Evolutionary conservation across 1,140 invertebrate genomes (phyloP).

Genomic region (Hylyphantes graminicola): DNA sequence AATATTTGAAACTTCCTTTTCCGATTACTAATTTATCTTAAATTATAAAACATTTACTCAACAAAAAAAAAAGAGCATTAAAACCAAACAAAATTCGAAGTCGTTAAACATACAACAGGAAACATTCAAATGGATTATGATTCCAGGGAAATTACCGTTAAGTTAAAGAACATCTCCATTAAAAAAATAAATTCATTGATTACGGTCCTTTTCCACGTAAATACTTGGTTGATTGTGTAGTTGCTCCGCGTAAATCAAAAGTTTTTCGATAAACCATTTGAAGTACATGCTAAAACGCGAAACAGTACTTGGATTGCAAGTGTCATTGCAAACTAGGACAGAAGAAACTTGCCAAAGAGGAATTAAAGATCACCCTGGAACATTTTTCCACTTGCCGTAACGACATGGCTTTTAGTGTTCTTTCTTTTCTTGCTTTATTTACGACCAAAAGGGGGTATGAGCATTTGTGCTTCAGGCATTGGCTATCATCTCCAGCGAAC

Average conservation of each 20-base stretch:
- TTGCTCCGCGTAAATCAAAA: constrained; percentile 18
- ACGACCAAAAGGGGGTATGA: constrained; percentile 44
- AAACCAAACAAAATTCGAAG: no score
- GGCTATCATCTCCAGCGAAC: constrained; percentile 31
- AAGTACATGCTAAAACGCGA: neutral
- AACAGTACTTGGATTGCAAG: constrained; percentile 6
- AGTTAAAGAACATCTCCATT: no score
- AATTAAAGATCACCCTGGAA: constrained; percentile 7
- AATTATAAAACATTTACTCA: no score
- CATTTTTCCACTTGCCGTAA: constrained; percentile 41
- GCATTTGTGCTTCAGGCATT: constrained; percentile 32
- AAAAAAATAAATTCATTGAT: no score
- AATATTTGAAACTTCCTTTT: no score
- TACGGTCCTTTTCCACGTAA: neutral
- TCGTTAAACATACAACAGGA: no score
- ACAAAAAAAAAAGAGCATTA: no score
- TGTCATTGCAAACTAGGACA: constrained; percentile 39
- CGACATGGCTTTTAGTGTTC: constrained; percentile 24
- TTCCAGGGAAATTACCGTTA: no score
- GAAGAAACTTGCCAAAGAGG: neutral
- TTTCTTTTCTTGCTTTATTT: constrained; percentile 28
- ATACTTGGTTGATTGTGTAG: constrained; percentile 7
- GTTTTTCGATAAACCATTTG: constrained; percentile 10
- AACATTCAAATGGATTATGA: no score
- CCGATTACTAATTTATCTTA: no score